Evolutionary conservation across 2,888 invertebrate genomes (phyloP).

Genomic region (Chrysolina haemoptera): DNA sequence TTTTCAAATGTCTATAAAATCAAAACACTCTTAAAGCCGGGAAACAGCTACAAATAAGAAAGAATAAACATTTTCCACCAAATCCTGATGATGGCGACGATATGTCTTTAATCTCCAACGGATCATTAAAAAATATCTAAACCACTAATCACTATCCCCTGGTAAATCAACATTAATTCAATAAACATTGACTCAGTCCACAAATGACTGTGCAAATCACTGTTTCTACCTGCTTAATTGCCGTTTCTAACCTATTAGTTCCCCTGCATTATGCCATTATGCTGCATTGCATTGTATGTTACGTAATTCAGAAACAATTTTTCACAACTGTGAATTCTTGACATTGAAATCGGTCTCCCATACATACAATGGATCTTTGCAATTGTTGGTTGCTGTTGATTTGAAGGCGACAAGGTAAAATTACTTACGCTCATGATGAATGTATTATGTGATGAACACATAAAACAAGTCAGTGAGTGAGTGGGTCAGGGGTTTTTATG

Average conservation of each 20-base stretch:
- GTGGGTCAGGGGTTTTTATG: slow-evolving; percentile 17
- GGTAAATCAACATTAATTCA: slow-evolving; percentile 13
- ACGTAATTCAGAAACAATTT: slow-evolving; percentile 26
- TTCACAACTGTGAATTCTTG: slow-evolving; percentile 35
- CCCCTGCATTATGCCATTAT: slow-evolving; percentile 23
- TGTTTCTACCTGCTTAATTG: slow-evolving; percentile 20
- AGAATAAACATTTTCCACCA: neutral
- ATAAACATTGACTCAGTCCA: slow-evolving; percentile 2
- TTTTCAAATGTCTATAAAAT: neutral
- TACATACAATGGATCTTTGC: slow-evolving; percentile 14
- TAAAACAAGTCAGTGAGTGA: slow-evolving; percentile 9
- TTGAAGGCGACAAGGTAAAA: slow-evolving; percentile 7
- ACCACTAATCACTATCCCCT: slow-evolving; percentile 6
- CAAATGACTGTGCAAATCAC: slow-evolving; percentile 20
- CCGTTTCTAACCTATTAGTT: slow-evolving; percentile 22
- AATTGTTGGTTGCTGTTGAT: slow-evolving; percentile 11
- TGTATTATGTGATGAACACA: slow-evolving; percentile 17
- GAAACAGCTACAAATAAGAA: neutral
- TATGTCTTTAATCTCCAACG: neutral
- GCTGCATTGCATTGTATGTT: slow-evolving; percentile 22
- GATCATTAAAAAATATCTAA: neutral
- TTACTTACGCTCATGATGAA: slow-evolving; percentile 3
- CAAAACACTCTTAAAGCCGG: neutral
- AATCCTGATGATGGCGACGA: neutral
- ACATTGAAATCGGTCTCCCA: slow-evolving; percentile 36